Evolutionary conservation across 2,797 vertebrate genomes (phyloP).

Genomic region (Paratrypauchen microcephalus): DNA sequence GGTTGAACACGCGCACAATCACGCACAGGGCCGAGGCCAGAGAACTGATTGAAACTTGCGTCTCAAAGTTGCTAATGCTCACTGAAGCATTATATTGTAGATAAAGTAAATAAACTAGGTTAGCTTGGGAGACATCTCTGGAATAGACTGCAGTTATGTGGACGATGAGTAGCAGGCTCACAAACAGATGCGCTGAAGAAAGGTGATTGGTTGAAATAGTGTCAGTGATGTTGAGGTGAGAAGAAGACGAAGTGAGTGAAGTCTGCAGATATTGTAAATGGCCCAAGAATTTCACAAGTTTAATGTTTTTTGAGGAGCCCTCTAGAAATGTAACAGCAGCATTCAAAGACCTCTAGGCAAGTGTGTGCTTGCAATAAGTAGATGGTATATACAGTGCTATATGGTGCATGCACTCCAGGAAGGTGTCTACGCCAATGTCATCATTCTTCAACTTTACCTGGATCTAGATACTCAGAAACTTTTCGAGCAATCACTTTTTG

Average conservation of each 20-base stretch:
- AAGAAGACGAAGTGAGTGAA: background rate
- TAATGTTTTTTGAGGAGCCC: slow-evolving; percentile 78
- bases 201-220: slow-evolving; percentile 48
- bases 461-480: background rate
- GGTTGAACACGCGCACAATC: slow-evolving; percentile 60
- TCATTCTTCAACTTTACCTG: slow-evolving; percentile 11
- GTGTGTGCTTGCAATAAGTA: slow-evolving; percentile 23
- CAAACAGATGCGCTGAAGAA: slow-evolving; percentile 41
- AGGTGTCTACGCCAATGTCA: background rate
- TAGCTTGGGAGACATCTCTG: slow-evolving; percentile 87
- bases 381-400: background rate
- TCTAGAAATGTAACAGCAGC: slow-evolving; percentile 61
- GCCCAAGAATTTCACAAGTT: slow-evolving; percentile 75
- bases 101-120: slow-evolving; percentile 98
- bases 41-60: slow-evolving; percentile 89
- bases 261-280: slow-evolving; percentile 61
- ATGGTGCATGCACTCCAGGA: background rate
- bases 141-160: slow-evolving; percentile 88
- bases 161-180: slow-evolving; percentile 75
- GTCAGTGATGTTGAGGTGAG: slow-evolving; percentile 56
- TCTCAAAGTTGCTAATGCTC: slow-evolving; percentile 92
- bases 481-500: background rate
- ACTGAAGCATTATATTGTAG: slow-evolving; percentile 97
- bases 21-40: slow-evolving; percentile 59
- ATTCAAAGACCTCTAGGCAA: slow-evolving; percentile 49